Base-by-base conservation (phyloP, 2,888 invertebrate genomes). In the Myopa tessellatipennis region DNA sequence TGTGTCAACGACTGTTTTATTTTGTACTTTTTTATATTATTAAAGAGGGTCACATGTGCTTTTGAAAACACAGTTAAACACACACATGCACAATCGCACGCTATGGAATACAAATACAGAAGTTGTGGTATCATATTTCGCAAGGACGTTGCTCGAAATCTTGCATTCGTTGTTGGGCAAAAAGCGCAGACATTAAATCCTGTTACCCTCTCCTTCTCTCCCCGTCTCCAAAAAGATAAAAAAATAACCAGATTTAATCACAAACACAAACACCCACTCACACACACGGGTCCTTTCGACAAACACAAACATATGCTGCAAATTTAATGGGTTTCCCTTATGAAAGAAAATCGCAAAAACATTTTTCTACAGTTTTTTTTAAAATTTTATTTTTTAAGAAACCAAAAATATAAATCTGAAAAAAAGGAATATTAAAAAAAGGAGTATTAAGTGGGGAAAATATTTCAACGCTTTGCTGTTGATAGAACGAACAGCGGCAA, bases 141-240 rank as follows among this genome's bases (percentile, higher is more conserved):
- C 70, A 70, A 70, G 70, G 70, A 70, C 58, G 52, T 70, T 70
- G 18, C 36, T 70, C 26, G 26, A 26, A 26, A 26, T 26, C 26
- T 26, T 26, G 26, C 55, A 55, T 34, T n/a, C 63, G 12, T 12
- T 8, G 63, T 36, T 63, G n/a, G 34, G 63, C 34, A 63, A 63
- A 34, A 63, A 34, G 36, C 63, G 63, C 4, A 63, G 63, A 34
- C 63, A 63, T 34, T 34, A 65, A 65, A 65, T 14, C 14, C 38
- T 6, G 16, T 16, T 10, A 14, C 26, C 26, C 1, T 26, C 2
- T 26, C 26, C 1, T 26, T 26, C 26, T 26, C 26, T 26, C 1
- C 2, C 26, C 2, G 26, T 26, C 1, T 26, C 26, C 2, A 26
- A 26, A 26, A 26, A 26, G 26, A 26, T 26, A 65, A 65, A 65